Base-by-base conservation (phyloP, 1,140 invertebrate genomes). In the Cepaea nemoralis region DNA sequence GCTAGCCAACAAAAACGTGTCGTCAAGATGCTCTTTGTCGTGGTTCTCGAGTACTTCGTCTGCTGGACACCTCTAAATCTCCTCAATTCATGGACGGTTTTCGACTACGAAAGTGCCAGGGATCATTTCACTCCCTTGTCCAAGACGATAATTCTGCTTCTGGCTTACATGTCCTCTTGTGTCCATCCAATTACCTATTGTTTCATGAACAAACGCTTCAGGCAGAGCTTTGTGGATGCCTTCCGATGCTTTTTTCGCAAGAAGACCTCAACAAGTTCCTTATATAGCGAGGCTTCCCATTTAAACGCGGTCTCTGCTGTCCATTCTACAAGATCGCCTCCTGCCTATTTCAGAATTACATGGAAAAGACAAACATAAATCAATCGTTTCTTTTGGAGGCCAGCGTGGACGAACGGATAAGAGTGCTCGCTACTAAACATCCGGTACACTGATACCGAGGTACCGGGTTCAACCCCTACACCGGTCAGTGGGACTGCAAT, bases 161-260 rank as follows among this genome's bases (percentile, higher is more conserved):
- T 98, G 73, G 95, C 96, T 1, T 98, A 97, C 88, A 93, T 95
- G 48, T 96, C 95, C 0, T 95, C 95, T 0, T 98, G 96, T 88
- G 96, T 96, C 89, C 98, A 98, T 90, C 97, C 97, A 0, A 96
- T 98, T 86, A 98, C 96, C 0, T 98, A 97, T 89, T 97, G 96
- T 91, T 97, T 98, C 93, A 96, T 98, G 96, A 97, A 97, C 90
- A 93, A 93, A 80, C 96, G 95, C 87, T 98, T 98, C 88, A 92
- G 96, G 37, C 94, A 95, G 77, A 95, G 95, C 0, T 97, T 97
- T 87, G 92, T 95, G n/a, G 91, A 93, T 42, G 93, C 95, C 0
- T 95, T 97, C 87, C 93, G 94, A 80, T 95, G 94, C 82, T 87
- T 85, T 74, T 70, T 77, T 66, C 42, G 50, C 16, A 77, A 37